Conservation (phyloP, 2,888 invertebrate species). For the Busseola fusca region DNA sequence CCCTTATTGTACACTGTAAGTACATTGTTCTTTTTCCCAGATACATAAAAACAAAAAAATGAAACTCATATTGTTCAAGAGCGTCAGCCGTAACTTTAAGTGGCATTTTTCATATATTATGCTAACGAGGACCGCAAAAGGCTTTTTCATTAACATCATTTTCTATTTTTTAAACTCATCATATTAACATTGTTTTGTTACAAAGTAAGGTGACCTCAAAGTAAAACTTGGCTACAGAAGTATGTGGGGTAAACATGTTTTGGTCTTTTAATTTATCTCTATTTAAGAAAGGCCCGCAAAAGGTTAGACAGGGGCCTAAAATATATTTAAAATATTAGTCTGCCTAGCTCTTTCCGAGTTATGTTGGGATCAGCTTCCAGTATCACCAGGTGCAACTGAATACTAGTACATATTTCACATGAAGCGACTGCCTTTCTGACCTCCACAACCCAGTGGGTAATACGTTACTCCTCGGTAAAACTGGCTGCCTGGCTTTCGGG, state of each 20-base stretch:
- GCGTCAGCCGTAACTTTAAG: constrained; percentile 51
- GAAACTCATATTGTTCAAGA: constrained; percentile 43
- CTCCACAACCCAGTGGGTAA: background rate
- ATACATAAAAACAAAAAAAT: constrained; percentile 51
- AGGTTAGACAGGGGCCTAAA: background rate
- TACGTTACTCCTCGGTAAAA: background rate
- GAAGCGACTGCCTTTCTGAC: background rate
- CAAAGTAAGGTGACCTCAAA: constrained; percentile 23
- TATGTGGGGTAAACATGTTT: constrained; percentile 25
- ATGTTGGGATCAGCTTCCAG: background rate
- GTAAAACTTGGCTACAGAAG: constrained; percentile 4
- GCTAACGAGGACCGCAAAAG: constrained; percentile 45
- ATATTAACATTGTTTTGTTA: constrained; percentile 31
- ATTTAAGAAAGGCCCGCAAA: background rate
- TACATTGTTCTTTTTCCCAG: constrained; percentile 36
- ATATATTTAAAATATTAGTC: background rate
- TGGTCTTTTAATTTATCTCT: constrained; percentile 6
- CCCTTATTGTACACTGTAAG: constrained; percentile 9
- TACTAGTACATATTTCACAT: background rate
- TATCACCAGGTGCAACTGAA: background rate
- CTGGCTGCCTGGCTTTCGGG: background rate
- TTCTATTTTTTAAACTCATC: constrained; percentile 29
- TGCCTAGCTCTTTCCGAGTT: background rate
- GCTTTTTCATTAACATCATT: constrained; percentile 43
- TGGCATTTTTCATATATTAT: constrained; percentile 51